Percentiles rank a stretch among this genome's conserved stretches.
These are phyloP conservation scores for Pollachius pollachius DNA, from an alignment of 2,113 vertebrate species.

Conservation along the genomic window DNA sequence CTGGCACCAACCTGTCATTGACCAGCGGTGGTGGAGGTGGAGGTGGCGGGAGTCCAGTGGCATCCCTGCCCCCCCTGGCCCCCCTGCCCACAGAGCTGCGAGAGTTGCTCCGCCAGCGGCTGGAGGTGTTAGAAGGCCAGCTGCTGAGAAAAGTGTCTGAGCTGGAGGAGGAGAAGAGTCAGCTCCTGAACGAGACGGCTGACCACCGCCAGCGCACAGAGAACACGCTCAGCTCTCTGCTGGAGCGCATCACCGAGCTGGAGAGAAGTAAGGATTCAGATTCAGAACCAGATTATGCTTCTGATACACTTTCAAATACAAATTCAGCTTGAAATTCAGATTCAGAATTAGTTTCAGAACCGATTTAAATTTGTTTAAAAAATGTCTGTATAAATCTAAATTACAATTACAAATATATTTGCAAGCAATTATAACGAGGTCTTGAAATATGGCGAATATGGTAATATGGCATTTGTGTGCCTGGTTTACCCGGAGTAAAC, in stretches of 20 bases:
- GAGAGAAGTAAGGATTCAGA: constrained; percentile 83
- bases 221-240: constrained; percentile 82
- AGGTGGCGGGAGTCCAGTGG: constrained; percentile 60
- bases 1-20: constrained; percentile 52
- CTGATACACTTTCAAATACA: neutral
- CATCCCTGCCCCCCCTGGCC: constrained; percentile 27
- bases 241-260: constrained; percentile 90
- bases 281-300: neutral
- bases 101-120: constrained; percentile 86
- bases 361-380: neutral
- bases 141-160: constrained; percentile 91
- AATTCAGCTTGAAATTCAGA: too few species aligned
- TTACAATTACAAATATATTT: too few species aligned
- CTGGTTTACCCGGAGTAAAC: too few species aligned
- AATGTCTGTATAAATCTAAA: too few species aligned
- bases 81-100: constrained; percentile 82
- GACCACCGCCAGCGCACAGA: constrained; percentile 92
- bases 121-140: constrained; percentile 89
- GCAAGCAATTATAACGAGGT: too few species aligned
- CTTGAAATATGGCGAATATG: too few species aligned
- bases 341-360: constrained; percentile 16
- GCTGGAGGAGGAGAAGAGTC: constrained; percentile 92
- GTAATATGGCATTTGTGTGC: too few species aligned
- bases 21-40: constrained; percentile 38
- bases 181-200: constrained; percentile 92